These are phyloP conservation scores for Muscina levida DNA, from an alignment of 2,888 invertebrate species.

Conservation along the genomic window DNA sequence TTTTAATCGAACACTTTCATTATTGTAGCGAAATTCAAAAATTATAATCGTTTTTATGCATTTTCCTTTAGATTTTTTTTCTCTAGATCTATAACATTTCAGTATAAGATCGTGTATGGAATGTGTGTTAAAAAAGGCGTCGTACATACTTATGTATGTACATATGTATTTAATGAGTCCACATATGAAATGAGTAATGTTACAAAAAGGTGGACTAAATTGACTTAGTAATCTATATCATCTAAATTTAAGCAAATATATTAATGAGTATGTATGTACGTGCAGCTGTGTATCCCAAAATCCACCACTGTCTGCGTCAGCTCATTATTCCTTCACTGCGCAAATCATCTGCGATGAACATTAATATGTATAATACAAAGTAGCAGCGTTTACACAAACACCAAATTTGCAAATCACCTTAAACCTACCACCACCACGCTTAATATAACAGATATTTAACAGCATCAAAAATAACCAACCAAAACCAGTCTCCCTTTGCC, in stretches of 20 bases:
- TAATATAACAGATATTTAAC: conserved; percentile 6
- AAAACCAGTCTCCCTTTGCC: background rate
- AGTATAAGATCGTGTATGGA: too few species aligned
- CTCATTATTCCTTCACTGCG: background rate
- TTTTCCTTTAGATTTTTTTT: too few species aligned
- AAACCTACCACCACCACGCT: conserved; percentile 12
- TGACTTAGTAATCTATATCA: too few species aligned
- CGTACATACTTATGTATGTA: too few species aligned
- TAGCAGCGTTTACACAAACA: conserved; percentile 21
- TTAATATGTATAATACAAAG: background rate
- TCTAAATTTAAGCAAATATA: conserved; percentile 41
- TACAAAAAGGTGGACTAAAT: too few species aligned
- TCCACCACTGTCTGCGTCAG: conserved; percentile 10
- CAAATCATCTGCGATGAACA: background rate
- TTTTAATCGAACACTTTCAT: too few species aligned
- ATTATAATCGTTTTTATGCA: too few species aligned
- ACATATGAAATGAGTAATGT: too few species aligned
- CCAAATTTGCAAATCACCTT: background rate
- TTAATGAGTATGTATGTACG: conserved; percentile 47
- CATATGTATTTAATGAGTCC: too few species aligned
- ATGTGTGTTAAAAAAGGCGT: too few species aligned
- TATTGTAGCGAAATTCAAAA: too few species aligned
- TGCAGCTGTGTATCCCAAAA: conserved; percentile 41
- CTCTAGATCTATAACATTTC: too few species aligned
- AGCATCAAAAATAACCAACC: conserved; percentile 7